Evolutionary conservation across 2,888 invertebrate species (phyloP), one percentile per base, ranked within the genome.

Genomic region (Epinotia bilunana): DNA sequence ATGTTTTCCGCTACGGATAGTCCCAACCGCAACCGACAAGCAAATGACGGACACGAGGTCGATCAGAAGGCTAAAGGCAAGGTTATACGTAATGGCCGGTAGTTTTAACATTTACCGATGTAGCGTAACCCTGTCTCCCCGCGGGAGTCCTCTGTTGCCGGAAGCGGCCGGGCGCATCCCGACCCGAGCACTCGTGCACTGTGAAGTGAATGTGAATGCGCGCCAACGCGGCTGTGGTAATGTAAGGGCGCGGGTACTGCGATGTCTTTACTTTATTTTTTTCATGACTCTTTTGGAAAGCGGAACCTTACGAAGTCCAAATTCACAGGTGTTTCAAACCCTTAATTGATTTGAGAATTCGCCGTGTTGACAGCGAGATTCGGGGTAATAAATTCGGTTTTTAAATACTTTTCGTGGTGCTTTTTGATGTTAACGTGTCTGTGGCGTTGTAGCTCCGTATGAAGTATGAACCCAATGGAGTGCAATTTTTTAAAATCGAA

Each of bases 121-220:
- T 11, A 58, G 46, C 39, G 57, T 69, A 57, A n/a, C 68, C 61
- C 62, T 69, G 57, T 23, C 13, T 18, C 49, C 61, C 33, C 57
- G 33, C 28, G 57, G 58, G 46, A 63, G 33, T 49, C 57, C 62
- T 28, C 65, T 58, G 5, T 61, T 83, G 86, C 86, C 88, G 90
- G 89, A 90, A 89, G 85, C 86, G 80, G 80, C 79, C 80, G 81
- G 76, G 77, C 78, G 83, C 53, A n/a, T 53, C 53, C n/a, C 16
- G 53, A 53, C 53, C n/a, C 16, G 53, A 53, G 7, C 53, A 13
- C 53, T 53, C 53, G n/a, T 53, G 53, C 53, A 53, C 53, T 16
- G 49, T 53, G 49, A 23, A 2, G 2, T n/a, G n/a, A n/a, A n/a
- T n/a, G n/a, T n/a, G 20, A n/a, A 49, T 49, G 49, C 49, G 16